Evolutionary conservation across 2,113 vertebrate species (phyloP).

Genomic region (Anguilla rostrata): DNA sequence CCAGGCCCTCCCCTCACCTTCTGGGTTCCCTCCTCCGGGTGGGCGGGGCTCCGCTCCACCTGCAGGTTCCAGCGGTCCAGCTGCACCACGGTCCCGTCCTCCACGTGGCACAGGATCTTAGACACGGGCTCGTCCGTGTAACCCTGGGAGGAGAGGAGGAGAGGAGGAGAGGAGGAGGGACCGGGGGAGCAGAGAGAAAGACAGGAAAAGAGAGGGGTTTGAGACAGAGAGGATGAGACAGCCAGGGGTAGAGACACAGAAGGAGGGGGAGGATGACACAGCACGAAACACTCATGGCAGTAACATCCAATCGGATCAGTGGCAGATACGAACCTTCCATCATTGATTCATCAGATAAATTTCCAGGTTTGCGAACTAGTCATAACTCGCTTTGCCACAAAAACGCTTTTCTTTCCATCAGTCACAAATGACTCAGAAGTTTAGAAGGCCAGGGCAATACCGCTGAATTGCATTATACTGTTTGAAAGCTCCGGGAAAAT

Average conservation of each 20-base stretch:
- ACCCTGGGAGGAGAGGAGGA: slow-evolving; percentile 69
- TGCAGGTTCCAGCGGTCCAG: slow-evolving; percentile 94
- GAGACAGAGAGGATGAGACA: not conserved
- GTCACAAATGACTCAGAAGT: not conserved
- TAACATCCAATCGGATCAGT: not conserved
- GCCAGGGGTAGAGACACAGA: not conserved
- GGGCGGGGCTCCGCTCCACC: slow-evolving; percentile 73
- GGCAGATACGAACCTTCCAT: not conserved
- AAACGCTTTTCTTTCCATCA: not conserved
- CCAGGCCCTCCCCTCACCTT: slow-evolving; percentile 55
- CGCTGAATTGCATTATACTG: not conserved
- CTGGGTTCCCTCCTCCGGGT: slow-evolving; percentile 85
- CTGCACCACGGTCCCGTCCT: slow-evolving; percentile 95
- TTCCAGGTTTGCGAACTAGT: not conserved
- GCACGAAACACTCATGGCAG: too few species aligned
- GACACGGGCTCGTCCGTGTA: slow-evolving; percentile 96
- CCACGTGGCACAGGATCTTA: slow-evolving; percentile 94
- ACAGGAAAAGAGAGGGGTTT: not conserved
- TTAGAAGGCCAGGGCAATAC: not conserved
- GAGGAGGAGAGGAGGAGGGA: not conserved
- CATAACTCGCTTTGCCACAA: not conserved
- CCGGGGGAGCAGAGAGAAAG: not conserved
- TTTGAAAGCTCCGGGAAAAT: not conserved
- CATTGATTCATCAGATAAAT: not conserved
- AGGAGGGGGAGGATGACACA: not conserved